phyloP scores from a whole-genome alignment of 2,888 invertebrate species.

The Andrena dorsata region DNA sequence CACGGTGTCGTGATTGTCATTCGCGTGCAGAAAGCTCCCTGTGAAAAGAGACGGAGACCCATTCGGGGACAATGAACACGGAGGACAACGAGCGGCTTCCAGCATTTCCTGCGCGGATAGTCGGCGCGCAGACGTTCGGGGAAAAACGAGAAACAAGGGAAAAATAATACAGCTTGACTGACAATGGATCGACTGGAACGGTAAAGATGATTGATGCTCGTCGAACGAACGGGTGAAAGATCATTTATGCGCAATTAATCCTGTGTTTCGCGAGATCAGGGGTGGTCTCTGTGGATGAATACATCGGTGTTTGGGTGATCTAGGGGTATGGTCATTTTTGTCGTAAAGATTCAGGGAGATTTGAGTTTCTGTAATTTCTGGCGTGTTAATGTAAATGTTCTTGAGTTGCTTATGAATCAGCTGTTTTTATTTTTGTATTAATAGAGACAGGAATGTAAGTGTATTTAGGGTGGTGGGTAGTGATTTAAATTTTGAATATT shows the following conservation, averaged over 20 bases:
- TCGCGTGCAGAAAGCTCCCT: constrained; percentile 18
- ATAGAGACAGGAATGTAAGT: no score
- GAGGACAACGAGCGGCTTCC: constrained; percentile 22
- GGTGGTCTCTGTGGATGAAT: no score
- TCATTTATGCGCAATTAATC: constrained; percentile 10
- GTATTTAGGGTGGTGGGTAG: no score
- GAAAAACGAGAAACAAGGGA: background rate
- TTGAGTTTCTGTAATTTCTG: no score
- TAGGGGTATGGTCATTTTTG: no score
- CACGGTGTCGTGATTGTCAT: constrained; percentile 30
- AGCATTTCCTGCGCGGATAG: constrained; percentile 9
- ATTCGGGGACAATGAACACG: constrained; percentile 29
- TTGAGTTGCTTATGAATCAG: no score
- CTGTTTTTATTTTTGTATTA: no score
- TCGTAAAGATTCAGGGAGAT: no score
- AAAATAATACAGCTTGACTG: constrained; percentile 18
- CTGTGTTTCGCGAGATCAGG: background rate
- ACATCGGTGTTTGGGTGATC: no score
- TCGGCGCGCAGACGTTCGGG: background rate
- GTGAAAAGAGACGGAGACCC: constrained; percentile 42
- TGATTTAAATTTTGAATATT: no score
- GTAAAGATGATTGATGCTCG: constrained; percentile 35
- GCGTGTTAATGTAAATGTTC: no score
- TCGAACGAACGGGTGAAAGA: constrained; percentile 1
- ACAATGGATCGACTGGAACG: constrained; percentile 14